Evolutionary conservation across 2,888 invertebrate species (phyloP), one percentile per base, ranked within the genome.

Genomic region (Cynaeus angustus): DNA sequence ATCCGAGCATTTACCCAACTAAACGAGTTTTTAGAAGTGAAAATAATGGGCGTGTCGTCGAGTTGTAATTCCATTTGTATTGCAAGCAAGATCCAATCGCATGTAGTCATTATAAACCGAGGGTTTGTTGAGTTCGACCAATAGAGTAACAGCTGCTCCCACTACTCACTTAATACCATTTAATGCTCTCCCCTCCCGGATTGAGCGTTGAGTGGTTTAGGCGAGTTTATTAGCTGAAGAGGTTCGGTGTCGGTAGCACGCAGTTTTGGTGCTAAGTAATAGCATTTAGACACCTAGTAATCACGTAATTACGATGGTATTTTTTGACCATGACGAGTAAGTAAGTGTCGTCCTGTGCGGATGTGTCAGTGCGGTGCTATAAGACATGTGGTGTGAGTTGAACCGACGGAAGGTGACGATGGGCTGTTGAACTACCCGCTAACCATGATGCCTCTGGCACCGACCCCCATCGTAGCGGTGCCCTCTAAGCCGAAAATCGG

Each of bases 401-500:
- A 10, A 16, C 62, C 62, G 48, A 62, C 53, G 53, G 53, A 41
- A 26, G 45, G 38, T 48, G 46, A 64, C 28, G 14, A 65, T 69
- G 69, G 55, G 55, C 26, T 68, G 55, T 45, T 68, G 55, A 55
- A 56, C 14, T 14, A 4, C 30, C 21, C 12, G 68, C 66, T 79
- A 82, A 91, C 88, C 89, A 96, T 95, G 95, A 95, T 96, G 95
- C 95, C 95, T 88, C 91, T 95, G 90, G 95, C 95, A 91, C 94
- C 95, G 89, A 94, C 95, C 85, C 94, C 95, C 88, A 92, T 95
- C 87, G 92, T 94, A 87, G 93, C 95, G 87, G 92, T 95, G 89
- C 94, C 95, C 84, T 93, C 93, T 79, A 95, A 95, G 87, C 96
- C 96, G 78, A 96, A 96, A 87, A 94, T 97, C 85, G 96, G 96